A percentile compares a stretch with the other conserved stretches of the same genome.
Conservation (phyloP, 1,140 invertebrate species). For the Dendrolimus kikuchii region DNA sequence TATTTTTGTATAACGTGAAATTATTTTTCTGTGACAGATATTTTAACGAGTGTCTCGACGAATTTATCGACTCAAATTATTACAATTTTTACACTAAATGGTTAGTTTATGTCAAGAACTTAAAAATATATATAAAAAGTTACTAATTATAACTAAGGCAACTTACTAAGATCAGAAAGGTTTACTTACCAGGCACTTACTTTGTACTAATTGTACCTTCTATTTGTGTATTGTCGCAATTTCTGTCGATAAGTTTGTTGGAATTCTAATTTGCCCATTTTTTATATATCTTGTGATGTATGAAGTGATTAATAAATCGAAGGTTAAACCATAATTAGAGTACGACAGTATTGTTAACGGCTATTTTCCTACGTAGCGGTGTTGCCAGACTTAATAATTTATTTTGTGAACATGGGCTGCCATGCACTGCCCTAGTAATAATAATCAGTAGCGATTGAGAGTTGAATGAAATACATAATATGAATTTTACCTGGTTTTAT, state of each 20-base stretch:
- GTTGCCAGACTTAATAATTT: conserved; percentile 53
- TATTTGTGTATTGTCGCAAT: no score
- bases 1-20: conserved; percentile 18
- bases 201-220: no score
- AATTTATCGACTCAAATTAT: no score
- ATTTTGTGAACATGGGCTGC: conserved; percentile 35
- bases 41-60: no score
- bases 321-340: conserved; percentile 16
- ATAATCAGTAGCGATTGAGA: conserved; percentile 44
- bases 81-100: no score
- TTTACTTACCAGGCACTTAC: no score
- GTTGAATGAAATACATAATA: conserved; percentile 39
- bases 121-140: no score
- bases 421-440: conserved; percentile 37
- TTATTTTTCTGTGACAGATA: conserved; percentile 15
- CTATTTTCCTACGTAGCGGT: conserved; percentile 51
- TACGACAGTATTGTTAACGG: conserved; percentile 34
- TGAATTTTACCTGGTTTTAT: conserved; percentile 24
- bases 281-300: conserved; percentile 18
- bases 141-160: no score
- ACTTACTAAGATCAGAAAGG: no score
- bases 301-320: conserved; percentile 16
- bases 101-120: no score
- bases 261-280: conserved; percentile 5
- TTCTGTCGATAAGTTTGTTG: conserved; percentile 2